These are phyloP conservation scores for Mactra quadrangularis DNA, from an alignment of 1,140 invertebrate genomes.

Conservation along the genomic window DNA sequence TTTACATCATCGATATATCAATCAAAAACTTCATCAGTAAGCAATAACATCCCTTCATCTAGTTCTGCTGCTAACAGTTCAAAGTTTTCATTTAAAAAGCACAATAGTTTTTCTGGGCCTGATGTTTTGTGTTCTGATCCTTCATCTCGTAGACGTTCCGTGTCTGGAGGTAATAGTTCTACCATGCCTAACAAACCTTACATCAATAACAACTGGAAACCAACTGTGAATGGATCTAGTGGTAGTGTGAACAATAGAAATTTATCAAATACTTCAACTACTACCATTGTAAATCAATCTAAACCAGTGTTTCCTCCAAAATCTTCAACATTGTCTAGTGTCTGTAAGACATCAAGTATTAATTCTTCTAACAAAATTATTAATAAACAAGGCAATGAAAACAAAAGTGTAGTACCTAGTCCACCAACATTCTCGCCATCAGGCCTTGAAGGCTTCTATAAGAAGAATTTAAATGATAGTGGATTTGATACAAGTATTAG, in stretches of 20 bases:
- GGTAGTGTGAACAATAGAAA: neutral
- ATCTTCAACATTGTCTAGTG: too few species aligned
- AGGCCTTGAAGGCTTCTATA: too few species aligned
- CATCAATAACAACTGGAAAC: neutral
- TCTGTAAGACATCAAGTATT: too few species aligned
- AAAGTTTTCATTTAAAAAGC: slow-evolving; percentile 40
- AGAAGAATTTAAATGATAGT: neutral
- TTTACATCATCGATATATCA: neutral
- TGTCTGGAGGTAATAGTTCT: slow-evolving; percentile 6
- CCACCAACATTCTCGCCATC: too few species aligned
- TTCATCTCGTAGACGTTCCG: slow-evolving; percentile 3
- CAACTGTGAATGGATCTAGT: neutral
- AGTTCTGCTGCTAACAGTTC: neutral
- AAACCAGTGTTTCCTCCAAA: too few species aligned
- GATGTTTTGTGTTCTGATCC: neutral
- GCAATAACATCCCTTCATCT: neutral
- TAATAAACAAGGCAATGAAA: too few species aligned
- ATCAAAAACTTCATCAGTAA: neutral
- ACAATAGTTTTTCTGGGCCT: slow-evolving; percentile 56
- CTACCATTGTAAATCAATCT: neutral
- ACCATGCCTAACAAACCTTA: neutral
- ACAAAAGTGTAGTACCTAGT: too few species aligned
- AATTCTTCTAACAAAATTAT: too few species aligned
- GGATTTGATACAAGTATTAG: slow-evolving; percentile 71
- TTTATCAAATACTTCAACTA: neutral